These are phyloP conservation scores for Petrocephalus microphthalmus DNA, from an alignment of 2,113 vertebrate species.

Conservation along the genomic window DNA sequence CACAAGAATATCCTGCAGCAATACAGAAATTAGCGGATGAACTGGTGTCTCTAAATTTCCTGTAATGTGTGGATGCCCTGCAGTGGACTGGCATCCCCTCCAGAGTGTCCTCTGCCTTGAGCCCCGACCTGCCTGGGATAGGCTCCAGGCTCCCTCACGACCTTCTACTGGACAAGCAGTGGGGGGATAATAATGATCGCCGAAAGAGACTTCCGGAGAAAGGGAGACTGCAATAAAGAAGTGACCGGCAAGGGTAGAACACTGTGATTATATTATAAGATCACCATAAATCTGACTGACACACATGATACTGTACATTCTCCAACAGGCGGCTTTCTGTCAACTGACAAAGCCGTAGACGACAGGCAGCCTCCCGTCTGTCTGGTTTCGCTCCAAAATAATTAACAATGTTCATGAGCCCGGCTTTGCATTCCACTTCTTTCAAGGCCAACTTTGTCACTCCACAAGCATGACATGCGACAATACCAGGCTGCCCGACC, in stretches of 20 bases:
- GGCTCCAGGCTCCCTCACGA: neutral
- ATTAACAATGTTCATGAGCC: neutral
- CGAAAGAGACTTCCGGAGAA: neutral
- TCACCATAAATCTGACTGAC: neutral
- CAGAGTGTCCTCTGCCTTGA: neutral
- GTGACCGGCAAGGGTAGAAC: neutral
- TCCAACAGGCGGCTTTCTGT: neutral
- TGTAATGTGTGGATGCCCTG: neutral
- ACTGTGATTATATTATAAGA: neutral
- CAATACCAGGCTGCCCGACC: slow-evolving; percentile 41
- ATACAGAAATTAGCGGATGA: neutral
- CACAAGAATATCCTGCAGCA: neutral
- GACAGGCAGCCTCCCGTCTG: neutral
- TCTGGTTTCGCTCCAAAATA: neutral
- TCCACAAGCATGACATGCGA: slow-evolving; percentile 38
- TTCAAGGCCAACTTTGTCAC: slow-evolving; percentile 17
- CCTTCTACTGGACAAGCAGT: neutral
- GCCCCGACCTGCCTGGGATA: neutral
- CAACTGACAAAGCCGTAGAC: neutral
- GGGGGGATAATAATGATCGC: neutral
- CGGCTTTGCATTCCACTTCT: neutral
- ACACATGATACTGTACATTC: neutral
- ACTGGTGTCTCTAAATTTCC: neutral
- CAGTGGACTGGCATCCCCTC: neutral
- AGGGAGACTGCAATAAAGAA: neutral